Evolutionary conservation across 2,113 vertebrate genomes (phyloP).

Genomic region (Bombycilla garrulus): DNA sequence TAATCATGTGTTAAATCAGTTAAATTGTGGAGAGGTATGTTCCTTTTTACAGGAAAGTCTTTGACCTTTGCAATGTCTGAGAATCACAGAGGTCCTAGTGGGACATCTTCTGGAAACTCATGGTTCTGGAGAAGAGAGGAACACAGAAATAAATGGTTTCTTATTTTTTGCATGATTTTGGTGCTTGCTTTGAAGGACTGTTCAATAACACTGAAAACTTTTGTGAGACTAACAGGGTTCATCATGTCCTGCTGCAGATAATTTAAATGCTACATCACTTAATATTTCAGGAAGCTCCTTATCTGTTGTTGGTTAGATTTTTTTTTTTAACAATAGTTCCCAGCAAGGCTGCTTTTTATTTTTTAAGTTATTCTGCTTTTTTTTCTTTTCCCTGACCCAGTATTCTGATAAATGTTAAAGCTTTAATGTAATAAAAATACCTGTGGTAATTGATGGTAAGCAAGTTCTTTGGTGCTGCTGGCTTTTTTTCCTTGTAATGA

Average conservation of each 20-base stretch:
- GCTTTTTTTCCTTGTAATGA: neutral
- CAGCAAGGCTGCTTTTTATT: neutral
- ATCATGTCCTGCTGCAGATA: neutral
- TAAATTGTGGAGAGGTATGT: neutral
- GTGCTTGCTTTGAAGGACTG: neutral
- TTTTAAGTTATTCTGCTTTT: constrained; percentile 8
- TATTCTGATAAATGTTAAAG: constrained; percentile 31
- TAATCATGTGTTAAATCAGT: neutral
- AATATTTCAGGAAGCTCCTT: neutral
- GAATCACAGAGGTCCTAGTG: neutral
- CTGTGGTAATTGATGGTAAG: neutral
- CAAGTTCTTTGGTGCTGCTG: neutral
- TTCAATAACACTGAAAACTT: neutral
- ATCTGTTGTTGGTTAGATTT: neutral
- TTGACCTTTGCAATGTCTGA: neutral
- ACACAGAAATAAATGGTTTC: neutral
- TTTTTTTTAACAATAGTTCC: neutral
- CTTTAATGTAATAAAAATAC: constrained; percentile 45
- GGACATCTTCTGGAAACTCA: neutral
- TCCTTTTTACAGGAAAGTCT: neutral
- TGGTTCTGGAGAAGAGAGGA: neutral
- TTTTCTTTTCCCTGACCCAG: neutral
- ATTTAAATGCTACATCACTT: neutral
- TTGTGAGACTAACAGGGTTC: neutral
- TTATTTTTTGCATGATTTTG: neutral